phyloP scores from a whole-genome alignment of 2,113 vertebrate species.

The Ailuropoda melanoleuca region DNA sequence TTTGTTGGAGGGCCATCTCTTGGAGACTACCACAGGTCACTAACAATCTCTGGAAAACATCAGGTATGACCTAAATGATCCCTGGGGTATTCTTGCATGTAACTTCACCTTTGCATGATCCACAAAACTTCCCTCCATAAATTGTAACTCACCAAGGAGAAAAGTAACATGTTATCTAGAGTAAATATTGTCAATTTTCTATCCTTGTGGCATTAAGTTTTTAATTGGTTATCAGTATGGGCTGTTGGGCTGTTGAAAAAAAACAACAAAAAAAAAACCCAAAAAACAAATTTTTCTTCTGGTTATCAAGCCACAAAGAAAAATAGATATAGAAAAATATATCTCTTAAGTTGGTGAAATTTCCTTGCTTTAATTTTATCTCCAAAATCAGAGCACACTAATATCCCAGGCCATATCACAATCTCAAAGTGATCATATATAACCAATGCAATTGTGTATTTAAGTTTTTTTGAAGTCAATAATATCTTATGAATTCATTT shows the following conservation, averaged over 20 bases:
- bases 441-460: not conserved
- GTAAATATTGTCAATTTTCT: not conserved
- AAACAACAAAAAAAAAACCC: not conserved
- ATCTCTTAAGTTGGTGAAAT: not conserved
- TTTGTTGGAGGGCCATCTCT: not conserved
- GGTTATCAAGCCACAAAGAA: not conserved
- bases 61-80: not conserved
- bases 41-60: not conserved
- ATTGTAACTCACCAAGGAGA: not conserved
- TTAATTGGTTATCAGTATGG: not conserved
- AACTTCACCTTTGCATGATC: not conserved
- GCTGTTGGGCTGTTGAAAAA: not conserved
- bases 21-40: not conserved
- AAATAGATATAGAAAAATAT: not conserved
- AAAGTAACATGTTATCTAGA: not conserved
- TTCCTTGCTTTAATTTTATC: not conserved
- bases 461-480: not conserved
- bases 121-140: not conserved
- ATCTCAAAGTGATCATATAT: not conserved
- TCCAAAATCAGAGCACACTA: not conserved
- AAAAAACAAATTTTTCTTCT: not conserved
- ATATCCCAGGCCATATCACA: not conserved
- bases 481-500: slow-evolving; percentile 4
- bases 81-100: not conserved
- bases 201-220: not conserved